Base-by-base conservation (phyloP, 2,113 vertebrate genomes). In the Crotalus tigris region DNA sequence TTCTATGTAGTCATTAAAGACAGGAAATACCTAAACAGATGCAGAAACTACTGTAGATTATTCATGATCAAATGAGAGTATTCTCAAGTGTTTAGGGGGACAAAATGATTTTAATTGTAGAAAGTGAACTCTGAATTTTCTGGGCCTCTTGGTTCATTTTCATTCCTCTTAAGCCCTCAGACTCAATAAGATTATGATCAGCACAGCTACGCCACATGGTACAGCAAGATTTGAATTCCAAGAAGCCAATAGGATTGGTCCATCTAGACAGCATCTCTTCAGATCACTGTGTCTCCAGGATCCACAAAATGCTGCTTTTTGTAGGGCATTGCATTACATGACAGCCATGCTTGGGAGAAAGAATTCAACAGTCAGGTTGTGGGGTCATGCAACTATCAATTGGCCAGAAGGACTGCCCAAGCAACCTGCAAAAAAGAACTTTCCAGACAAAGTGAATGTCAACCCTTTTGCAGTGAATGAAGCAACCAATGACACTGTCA, bases 151-250 rank as follows among this genome's bases (percentile, higher is more conserved):
- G 5, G 51, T 5, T 90, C 21, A 87, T 51, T 26, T 29, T 1
- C 85, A 12, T 95, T 94, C 91, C 26, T 89, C 90, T 93, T 59
- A 69, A 97, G 97, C 92, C 87, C 89, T 96, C 85, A 95, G 90
- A 86, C 96, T 96, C 94, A 97, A 95, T 87, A 95, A 95, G 0
- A 95, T 97, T 92, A 94, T 97, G 54, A 92, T 95, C 94, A 97
- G 97, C 93, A 97, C 97, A 0, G 95, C 96, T 0, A 69, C 96
- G n/a, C 97, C 97, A 46, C 94, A 94, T 92, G 92, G 95, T 51
- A 69, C 92, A 92, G 95, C 88, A 92, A 91, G 94, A 39, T 10
- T 95, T 0, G 57, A 96, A 89, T 33, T 95, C 26, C 7, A 81
- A 0, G 95, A 96, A 88, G 94, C 1, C 12, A 57, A 93, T 58